phyloP scores from a whole-genome alignment of 2,888 invertebrate genomes.

The Lithophane semibrunnea region DNA sequence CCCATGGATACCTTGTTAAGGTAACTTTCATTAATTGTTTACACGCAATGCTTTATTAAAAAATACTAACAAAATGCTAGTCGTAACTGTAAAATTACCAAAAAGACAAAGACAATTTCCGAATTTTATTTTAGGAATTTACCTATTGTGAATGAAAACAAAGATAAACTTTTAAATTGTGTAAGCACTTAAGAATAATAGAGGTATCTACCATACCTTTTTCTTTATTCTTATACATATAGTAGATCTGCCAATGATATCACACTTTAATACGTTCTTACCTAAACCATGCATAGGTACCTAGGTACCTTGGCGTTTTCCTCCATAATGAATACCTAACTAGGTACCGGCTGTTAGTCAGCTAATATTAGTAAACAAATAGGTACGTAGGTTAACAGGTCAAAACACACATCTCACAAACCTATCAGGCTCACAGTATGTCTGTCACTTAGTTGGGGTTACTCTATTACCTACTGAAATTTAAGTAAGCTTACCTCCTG shows the following conservation, averaged over 20 bases:
- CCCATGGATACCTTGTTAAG: conserved; percentile 95
- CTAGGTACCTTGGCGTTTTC: conserved; percentile 13
- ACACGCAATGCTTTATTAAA: conserved; percentile 20
- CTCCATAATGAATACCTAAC: not conserved
- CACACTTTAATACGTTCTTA: not conserved
- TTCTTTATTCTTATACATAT: no score
- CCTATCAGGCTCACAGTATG: not conserved
- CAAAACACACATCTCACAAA: not conserved
- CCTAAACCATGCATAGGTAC: not conserved
- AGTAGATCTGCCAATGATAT: not conserved
- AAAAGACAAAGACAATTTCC: not conserved
- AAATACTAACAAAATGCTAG: conserved; percentile 8
- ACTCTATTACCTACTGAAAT: not conserved
- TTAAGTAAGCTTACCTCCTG: not conserved
- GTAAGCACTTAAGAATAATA: not conserved
- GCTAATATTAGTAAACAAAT: not conserved
- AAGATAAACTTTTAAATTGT: not conserved
- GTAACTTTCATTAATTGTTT: conserved; percentile 85
- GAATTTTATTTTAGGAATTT: not conserved
- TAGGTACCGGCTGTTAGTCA: not conserved
- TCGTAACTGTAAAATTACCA: not conserved
- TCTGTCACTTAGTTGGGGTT: not conserved
- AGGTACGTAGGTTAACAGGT: no score
- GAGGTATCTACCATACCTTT: not conserved
- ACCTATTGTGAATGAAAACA: not conserved